These are phyloP conservation scores for Coptotermes formosanus DNA, from an alignment of 1,140 invertebrate species.

Conservation along the genomic window DNA sequence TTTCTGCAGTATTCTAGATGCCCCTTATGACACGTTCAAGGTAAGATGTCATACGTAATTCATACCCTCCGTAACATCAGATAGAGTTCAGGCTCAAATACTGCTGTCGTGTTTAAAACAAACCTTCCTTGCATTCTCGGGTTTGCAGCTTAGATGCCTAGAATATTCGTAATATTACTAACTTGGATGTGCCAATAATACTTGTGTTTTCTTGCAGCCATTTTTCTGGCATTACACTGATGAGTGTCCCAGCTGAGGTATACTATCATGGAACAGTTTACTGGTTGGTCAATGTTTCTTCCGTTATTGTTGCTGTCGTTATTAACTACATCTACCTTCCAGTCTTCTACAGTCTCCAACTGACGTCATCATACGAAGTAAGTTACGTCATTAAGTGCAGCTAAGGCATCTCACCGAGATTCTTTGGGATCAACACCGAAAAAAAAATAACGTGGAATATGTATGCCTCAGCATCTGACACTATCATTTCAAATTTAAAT, in stretches of 20 bases:
- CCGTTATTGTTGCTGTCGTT: not conserved
- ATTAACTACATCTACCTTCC: constrained; percentile 50
- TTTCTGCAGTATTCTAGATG: no score
- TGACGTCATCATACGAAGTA: constrained; percentile 54
- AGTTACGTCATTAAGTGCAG: no score
- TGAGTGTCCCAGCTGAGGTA: constrained; percentile 31
- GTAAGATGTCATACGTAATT: no score
- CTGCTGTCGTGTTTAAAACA: not conserved
- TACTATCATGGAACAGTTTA: constrained; percentile 27
- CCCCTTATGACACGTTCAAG: no score
- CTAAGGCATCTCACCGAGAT: no score
- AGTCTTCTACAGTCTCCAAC: constrained; percentile 52
- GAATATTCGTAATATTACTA: not conserved
- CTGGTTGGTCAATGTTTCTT: not conserved
- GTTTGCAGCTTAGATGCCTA: not conserved
- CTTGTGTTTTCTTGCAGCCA: constrained; percentile 41
- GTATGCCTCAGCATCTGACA: no score
- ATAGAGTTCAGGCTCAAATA: not conserved
- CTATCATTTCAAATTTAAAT: no score
- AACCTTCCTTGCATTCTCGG: not conserved
- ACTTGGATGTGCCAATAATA: no score
- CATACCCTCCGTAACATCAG: not conserved
- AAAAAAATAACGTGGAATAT: no score
- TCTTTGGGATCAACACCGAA: no score
- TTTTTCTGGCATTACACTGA: constrained; percentile 33